These are phyloP conservation scores for Bombylius discolor DNA, from an alignment of 2,888 invertebrate species.

Conservation along the genomic window DNA sequence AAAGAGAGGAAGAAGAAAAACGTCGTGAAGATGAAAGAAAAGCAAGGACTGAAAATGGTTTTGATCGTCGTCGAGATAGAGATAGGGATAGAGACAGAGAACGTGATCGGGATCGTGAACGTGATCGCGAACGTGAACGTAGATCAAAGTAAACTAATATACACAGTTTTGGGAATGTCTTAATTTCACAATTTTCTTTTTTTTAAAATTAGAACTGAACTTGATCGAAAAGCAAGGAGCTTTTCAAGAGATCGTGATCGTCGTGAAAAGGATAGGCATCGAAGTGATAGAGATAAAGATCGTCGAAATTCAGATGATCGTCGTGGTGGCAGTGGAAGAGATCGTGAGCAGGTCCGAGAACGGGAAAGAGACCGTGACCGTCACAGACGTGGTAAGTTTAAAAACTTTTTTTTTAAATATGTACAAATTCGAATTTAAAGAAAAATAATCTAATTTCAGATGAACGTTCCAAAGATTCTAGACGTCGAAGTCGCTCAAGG, in stretches of 20 bases:
- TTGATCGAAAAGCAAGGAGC: constrained; percentile 26
- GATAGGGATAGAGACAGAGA: constrained; percentile 8
- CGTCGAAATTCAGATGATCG: constrained; percentile 19
- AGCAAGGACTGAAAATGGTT: constrained; percentile 16
- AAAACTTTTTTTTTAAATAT: neutral
- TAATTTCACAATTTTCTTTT: neutral
- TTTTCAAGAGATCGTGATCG: constrained; percentile 16
- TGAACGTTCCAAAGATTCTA: constrained; percentile 4
- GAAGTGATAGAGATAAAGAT: constrained; percentile 12
- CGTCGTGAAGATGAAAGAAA: constrained; percentile 29
- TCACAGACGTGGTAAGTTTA: neutral
- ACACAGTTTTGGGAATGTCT: neutral
- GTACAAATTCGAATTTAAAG: neutral
- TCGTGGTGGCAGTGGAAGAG: constrained; percentile 13
- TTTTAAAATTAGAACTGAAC: constrained; percentile 16
- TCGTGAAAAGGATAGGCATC: constrained; percentile 5
- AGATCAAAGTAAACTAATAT: constrained; percentile 8
- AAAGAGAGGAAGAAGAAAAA: constrained; percentile 45
- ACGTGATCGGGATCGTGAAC: constrained; percentile 5
- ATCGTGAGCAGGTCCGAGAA: neutral
- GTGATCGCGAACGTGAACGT: constrained; percentile 7
- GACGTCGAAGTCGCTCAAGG: constrained; percentile 30
- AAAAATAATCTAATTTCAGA: constrained; percentile 1
- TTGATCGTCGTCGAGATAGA: constrained; percentile 28
- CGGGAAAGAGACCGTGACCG: constrained; percentile 2